Conservation (phyloP, 2,888 invertebrate species). For the Plebejus melissa region DNA sequence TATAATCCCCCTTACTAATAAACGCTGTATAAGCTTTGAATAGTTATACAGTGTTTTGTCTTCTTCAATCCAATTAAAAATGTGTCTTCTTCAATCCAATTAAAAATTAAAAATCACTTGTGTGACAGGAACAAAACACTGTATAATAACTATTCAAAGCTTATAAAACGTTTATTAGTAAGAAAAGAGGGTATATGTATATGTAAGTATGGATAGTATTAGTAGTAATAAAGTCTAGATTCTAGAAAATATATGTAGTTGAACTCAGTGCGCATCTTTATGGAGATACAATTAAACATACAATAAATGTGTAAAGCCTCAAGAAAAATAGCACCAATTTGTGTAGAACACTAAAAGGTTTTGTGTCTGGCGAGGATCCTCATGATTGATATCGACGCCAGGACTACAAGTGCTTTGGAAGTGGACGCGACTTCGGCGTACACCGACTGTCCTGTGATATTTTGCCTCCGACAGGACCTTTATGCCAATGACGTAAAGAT, state of each 20-base stretch:
- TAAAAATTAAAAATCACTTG: no score
- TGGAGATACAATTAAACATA: neutral
- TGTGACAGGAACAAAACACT: no score
- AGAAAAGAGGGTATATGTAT: no score
- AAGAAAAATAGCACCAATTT: conserved; percentile 25
- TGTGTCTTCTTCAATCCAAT: no score
- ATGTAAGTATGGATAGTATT: no score
- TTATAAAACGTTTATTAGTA: no score
- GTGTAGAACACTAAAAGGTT: conserved; percentile 20
- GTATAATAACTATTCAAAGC: no score
- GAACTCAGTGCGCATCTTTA: neutral
- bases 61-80: no score
- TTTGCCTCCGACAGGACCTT: neutral
- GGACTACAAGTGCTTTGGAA: conserved; percentile 32
- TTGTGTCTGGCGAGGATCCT: conserved; percentile 24
- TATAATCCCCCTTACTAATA: no score
- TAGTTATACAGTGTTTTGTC: no score
- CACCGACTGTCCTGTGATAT: neutral
- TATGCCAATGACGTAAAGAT: neutral
- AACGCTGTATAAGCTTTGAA: no score
- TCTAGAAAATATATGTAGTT: neutral
- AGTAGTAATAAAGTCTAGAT: no score
- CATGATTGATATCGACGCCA: conserved; percentile 34
- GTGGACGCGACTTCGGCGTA: conserved; percentile 30
- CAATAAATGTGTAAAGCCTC: conserved; percentile 22